Conservation (phyloP, 2,113 vertebrate genomes). For the Speoplatyrhinus poulsoni region DNA sequence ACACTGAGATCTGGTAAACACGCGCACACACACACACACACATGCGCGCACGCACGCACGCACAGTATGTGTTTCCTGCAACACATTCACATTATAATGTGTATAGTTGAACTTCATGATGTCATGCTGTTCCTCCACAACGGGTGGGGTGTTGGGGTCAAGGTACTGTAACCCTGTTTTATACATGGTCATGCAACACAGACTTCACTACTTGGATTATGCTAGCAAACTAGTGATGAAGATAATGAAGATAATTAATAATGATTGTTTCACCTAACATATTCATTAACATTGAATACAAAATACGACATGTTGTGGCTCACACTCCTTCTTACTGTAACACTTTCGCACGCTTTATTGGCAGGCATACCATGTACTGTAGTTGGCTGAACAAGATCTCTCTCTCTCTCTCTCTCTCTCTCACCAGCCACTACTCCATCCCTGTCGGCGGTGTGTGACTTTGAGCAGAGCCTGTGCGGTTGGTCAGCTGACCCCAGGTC, state of each 20-base stretch:
- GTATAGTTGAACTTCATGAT: no score
- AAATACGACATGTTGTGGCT: background rate
- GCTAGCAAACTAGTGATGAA: no score
- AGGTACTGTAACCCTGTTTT: no score
- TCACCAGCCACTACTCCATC: slow-evolving; percentile 71
- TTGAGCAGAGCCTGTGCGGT: slow-evolving; percentile 87
- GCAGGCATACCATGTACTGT: slow-evolving; percentile 8
- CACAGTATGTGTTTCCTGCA: no score
- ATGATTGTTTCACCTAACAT: background rate
- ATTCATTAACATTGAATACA: no score
- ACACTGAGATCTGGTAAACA: slow-evolving; percentile 68
- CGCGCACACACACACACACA: background rate
- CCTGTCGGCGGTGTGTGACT: slow-evolving; percentile 89
- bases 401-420: slow-evolving; percentile 26
- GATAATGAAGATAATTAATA: no score
- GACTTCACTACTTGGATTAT: no score
- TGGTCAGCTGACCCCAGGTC: slow-evolving; percentile 89
- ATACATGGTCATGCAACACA: no score
- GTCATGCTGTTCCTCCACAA: no score
- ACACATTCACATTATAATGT: no score
- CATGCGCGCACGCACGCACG: background rate
- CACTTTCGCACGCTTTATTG: slow-evolving; percentile 15
- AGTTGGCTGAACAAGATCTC: slow-evolving; percentile 19
- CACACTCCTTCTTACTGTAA: background rate
- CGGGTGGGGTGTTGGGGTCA: no score